phyloP scores from a whole-genome alignment of 2,797 vertebrate genomes.

The Arnoldichthys spilopterus region DNA sequence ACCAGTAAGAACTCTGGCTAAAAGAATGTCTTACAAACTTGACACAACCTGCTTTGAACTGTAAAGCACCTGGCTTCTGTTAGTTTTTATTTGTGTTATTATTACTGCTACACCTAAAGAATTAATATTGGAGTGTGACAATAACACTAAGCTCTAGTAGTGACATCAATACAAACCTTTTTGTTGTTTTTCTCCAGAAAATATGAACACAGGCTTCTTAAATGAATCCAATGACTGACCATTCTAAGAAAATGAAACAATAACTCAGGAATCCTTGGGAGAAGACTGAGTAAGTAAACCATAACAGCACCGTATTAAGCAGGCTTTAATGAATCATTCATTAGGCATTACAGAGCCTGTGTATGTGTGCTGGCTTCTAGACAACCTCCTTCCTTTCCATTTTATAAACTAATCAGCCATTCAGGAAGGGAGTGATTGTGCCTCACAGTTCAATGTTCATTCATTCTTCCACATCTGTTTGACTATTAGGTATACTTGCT shows the following conservation, averaged over 20 bases:
- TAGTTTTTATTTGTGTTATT: neutral
- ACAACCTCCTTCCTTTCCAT: slow-evolving; percentile 49
- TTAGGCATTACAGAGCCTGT: slow-evolving; percentile 66
- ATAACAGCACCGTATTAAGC: slow-evolving; percentile 43
- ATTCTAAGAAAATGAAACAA: neutral
- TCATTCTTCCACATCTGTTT: slow-evolving; percentile 4
- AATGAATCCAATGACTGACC: neutral
- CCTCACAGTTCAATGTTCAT: neutral
- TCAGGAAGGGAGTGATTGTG: slow-evolving; percentile 14
- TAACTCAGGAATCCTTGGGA: neutral
- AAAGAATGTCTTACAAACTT: neutral
- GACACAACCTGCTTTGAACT: neutral
- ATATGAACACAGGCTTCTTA: neutral
- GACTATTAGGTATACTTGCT: neutral
- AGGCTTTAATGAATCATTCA: slow-evolving; percentile 68
- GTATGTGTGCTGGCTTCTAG: neutral
- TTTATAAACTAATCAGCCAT: slow-evolving; percentile 57
- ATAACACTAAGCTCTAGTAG: too few species aligned
- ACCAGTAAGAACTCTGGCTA: neutral
- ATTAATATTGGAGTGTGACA: too few species aligned
- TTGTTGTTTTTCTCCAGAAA: neutral
- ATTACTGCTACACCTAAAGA: too few species aligned
- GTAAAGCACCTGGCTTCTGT: neutral
- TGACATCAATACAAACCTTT: neutral
- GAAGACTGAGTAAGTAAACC: slow-evolving; percentile 36